Conservation (phyloP, 2,797 vertebrate species). For the Amblyopsis hoosieri region DNA sequence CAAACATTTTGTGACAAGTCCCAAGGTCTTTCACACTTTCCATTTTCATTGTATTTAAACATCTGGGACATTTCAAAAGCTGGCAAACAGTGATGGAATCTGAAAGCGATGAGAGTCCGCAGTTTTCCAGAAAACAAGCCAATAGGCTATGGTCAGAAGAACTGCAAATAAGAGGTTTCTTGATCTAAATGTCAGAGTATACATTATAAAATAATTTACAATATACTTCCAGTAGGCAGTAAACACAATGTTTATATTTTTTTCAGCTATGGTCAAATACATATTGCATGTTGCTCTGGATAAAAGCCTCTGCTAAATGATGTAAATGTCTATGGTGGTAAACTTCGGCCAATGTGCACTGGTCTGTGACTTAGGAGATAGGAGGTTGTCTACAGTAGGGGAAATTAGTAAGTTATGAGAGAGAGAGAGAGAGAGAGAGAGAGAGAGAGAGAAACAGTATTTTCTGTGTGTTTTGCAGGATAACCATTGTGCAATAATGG, state of each 20-base stretch:
- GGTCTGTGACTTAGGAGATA: conserved; percentile 56
- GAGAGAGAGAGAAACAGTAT: conserved; percentile 22
- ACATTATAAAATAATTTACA: conserved; percentile 32
- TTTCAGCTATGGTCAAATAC: no score
- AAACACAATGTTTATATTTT: conserved; percentile 16
- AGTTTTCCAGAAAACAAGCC: conserved; percentile 41
- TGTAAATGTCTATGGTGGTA: conserved; percentile 17
- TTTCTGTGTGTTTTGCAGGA: conserved; percentile 66
- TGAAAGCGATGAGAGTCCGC: conserved; percentile 35
- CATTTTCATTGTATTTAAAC: conserved; percentile 23
- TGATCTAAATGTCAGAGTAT: conserved; percentile 28
- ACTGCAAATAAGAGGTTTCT: conserved; percentile 4
- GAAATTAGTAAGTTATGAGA: conserved; percentile 58
- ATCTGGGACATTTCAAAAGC: conserved; percentile 30
- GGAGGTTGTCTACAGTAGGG: conserved; percentile 24
- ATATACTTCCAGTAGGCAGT: conserved; percentile 27
- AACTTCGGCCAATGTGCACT: conserved; percentile 32
- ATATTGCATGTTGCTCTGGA: neutral
- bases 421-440: conserved; percentile 1
- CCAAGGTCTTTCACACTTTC: conserved; percentile 23
- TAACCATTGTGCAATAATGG: conserved; percentile 68
- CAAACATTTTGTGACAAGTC: neutral
- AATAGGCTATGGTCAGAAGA: conserved; percentile 30
- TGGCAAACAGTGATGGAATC: conserved; percentile 40
- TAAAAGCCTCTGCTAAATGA: neutral